phyloP scores from a whole-genome alignment of 2,888 invertebrate species.

The Anticlea derivata region DNA sequence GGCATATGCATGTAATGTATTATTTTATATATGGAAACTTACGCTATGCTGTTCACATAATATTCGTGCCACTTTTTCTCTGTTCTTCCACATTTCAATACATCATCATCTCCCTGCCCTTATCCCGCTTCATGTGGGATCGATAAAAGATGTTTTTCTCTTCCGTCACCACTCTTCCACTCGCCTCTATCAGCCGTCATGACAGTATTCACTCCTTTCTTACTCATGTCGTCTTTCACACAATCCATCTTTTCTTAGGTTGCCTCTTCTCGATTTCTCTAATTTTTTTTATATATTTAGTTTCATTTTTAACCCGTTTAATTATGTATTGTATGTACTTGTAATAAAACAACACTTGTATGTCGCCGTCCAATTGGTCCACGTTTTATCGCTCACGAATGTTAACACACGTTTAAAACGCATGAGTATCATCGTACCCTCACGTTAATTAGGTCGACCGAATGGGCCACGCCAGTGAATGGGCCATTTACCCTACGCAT shows the following conservation, averaged over 20 bases:
- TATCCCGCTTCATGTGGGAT: too few species aligned
- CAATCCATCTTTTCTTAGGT: too few species aligned
- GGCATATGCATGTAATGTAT: conserved; percentile 34
- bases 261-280: too few species aligned
- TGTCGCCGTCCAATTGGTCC: conserved; percentile 37
- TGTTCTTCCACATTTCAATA: conserved; percentile 1
- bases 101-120: too few species aligned
- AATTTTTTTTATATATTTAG: conserved; percentile 1
- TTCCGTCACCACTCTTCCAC: too few species aligned
- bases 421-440: conserved; percentile 32
- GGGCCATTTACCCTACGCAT: conserved; percentile 34
- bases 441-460: conserved; percentile 39
- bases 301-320: conserved; percentile 1
- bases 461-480: conserved; percentile 26
- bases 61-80: conserved; percentile 10
- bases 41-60: conserved; percentile 19
- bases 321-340: conserved; percentile 1
- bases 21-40: conserved; percentile 24
- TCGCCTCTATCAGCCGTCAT: too few species aligned
- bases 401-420: conserved; percentile 36
- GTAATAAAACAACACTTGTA: conserved; percentile 27
- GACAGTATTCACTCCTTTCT: too few species aligned
- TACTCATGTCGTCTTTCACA: too few species aligned
- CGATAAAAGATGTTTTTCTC: too few species aligned
- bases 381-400: conserved; percentile 39